A percentile compares a stretch with the other conserved stretches of the same genome.
Evolutionary conservation across 2,888 invertebrate species (phyloP).

Genomic region (Iselma pallidipennis): DNA sequence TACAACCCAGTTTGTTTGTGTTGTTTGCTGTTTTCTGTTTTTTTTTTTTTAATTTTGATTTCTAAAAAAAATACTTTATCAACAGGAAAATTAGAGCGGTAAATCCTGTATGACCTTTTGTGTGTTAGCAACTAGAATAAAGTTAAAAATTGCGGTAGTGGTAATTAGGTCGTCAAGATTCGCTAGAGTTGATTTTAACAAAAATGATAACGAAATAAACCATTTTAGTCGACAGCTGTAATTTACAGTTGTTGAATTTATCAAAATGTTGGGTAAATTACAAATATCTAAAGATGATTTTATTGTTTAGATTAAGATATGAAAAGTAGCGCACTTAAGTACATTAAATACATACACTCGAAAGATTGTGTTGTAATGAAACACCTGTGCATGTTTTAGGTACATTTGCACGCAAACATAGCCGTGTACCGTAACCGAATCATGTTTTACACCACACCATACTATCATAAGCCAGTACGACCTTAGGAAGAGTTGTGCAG

Average conservation of each 20-base stretch:
- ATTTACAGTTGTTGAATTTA: too few species aligned
- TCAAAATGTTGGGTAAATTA: too few species aligned
- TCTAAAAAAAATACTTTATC: not conserved
- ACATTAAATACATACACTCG: not conserved
- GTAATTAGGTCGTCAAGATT: slow-evolving; percentile 25
- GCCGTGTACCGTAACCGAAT: slow-evolving; percentile 33
- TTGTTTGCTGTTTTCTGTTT: not conserved
- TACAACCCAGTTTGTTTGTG: not conserved
- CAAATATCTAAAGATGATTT: not conserved
- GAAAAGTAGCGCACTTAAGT: slow-evolving; percentile 4
- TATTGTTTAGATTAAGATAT: not conserved
- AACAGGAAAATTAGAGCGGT: not conserved
- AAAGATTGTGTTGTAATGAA: slow-evolving; percentile 4
- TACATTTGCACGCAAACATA: slow-evolving; percentile 37
- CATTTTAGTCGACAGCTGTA: too few species aligned
- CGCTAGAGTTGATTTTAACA: too few species aligned
- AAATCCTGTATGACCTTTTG: not conserved
- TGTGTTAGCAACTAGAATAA: not conserved
- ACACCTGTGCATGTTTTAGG: slow-evolving; percentile 36
- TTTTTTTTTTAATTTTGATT: too few species aligned
- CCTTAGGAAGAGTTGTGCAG: slow-evolving; percentile 26
- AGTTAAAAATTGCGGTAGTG: slow-evolving; percentile 22
- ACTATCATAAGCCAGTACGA: slow-evolving; percentile 26
- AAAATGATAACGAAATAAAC: too few species aligned
- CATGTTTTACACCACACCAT: slow-evolving; percentile 26